Evolutionary conservation across 2,888 invertebrate species (phyloP).

Genomic region (Scaptomyza parva): DNA sequence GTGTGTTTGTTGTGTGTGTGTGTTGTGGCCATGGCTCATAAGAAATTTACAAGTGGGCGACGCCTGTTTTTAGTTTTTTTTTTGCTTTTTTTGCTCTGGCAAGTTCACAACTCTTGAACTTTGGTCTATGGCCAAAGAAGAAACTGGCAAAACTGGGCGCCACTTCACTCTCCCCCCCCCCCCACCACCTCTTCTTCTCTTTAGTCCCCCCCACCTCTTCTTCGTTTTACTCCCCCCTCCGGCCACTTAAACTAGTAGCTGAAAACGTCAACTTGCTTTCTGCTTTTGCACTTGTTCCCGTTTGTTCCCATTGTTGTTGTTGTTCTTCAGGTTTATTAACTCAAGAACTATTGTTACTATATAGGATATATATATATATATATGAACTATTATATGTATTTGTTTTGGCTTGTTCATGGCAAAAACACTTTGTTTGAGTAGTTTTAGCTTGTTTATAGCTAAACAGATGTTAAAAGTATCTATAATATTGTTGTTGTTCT

Average conservation of each 20-base stretch:
- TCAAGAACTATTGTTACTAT: conserved; percentile 2
- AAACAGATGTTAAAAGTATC: too few species aligned
- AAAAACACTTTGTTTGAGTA: too few species aligned
- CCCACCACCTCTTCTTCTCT: too few species aligned
- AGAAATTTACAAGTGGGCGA: conserved; percentile 68
- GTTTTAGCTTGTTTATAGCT: too few species aligned
- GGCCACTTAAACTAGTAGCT: conserved; percentile 42
- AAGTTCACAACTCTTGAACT: conserved; percentile 55
- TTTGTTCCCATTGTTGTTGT: too few species aligned
- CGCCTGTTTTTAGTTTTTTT: conserved; percentile 14
- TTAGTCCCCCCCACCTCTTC: too few species aligned
- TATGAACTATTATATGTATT: too few species aligned
- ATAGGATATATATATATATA: too few species aligned
- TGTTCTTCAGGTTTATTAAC: conserved; percentile 12
- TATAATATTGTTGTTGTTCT: conserved; percentile 2
- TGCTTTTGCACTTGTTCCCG: not conserved
- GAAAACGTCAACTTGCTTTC: conserved; percentile 24
- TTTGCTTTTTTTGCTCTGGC: conserved; percentile 8
- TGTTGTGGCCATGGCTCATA: conserved; percentile 49
- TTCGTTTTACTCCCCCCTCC: too few species aligned
- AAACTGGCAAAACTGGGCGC: conserved; percentile 17
- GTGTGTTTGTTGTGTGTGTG: conserved; percentile 43
- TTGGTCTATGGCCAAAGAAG: conserved; percentile 25
- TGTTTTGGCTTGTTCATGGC: too few species aligned
- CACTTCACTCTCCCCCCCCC: too few species aligned